phyloP scores from a whole-genome alignment of 2,888 invertebrate species.

The Idaea aversata region DNA sequence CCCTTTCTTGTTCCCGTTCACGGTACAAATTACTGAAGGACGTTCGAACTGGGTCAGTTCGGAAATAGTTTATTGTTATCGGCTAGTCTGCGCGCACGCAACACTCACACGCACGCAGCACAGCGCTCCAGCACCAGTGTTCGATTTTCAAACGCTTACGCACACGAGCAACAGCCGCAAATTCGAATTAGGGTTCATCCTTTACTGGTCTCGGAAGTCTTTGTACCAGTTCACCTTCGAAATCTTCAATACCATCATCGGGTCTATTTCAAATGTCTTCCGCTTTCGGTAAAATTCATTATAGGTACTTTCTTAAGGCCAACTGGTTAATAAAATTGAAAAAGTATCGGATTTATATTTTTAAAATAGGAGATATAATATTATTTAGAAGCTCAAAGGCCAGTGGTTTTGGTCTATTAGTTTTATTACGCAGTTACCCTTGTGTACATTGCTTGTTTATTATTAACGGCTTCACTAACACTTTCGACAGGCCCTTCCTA shows the following conservation, averaged over 20 bases:
- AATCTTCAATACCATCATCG: slow-evolving; percentile 48
- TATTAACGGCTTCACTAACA: slow-evolving; percentile 38
- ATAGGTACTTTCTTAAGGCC: slow-evolving; percentile 68
- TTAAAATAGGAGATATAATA: slow-evolving; percentile 58
- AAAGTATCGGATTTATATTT: slow-evolving; percentile 63
- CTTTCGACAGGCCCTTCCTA: slow-evolving; percentile 59
- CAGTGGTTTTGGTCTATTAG: slow-evolving; percentile 63
- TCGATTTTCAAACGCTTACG: slow-evolving; percentile 67
- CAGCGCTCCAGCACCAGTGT: slow-evolving; percentile 40
- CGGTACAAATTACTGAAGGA: slow-evolving; percentile 78
- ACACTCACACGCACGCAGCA: slow-evolving; percentile 63
- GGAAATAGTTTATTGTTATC: slow-evolving; percentile 81
- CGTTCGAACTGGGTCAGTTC: slow-evolving; percentile 79
- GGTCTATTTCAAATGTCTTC: slow-evolving; percentile 57
- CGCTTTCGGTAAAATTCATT: slow-evolving; percentile 61
- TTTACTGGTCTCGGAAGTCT: slow-evolving; percentile 56
- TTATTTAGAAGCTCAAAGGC: slow-evolving; percentile 62
- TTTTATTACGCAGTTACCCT: slow-evolving; percentile 75
- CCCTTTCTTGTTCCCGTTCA: slow-evolving; percentile 79
- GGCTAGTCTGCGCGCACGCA: slow-evolving; percentile 75
- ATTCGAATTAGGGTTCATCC: slow-evolving; percentile 70
- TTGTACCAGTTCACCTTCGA: slow-evolving; percentile 65
- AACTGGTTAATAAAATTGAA: slow-evolving; percentile 69
- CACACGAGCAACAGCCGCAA: slow-evolving; percentile 53
- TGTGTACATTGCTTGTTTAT: slow-evolving; percentile 56